A percentile compares a stretch with the other conserved stretches of the same genome.
phyloP scores from a whole-genome alignment of 2,113 vertebrate species.

The Pantherophis guttatus region DNA sequence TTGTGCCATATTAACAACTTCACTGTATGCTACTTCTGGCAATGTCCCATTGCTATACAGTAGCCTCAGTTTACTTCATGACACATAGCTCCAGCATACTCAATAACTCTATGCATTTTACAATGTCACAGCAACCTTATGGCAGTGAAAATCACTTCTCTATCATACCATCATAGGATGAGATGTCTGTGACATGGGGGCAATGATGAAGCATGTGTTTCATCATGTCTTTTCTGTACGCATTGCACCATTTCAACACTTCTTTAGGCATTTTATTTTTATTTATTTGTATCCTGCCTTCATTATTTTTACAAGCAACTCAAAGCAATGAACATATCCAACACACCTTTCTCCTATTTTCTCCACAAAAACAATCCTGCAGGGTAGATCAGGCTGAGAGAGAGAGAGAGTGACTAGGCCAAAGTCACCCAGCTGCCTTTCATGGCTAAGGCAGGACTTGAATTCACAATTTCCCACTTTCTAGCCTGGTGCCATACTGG shows the following conservation, averaged over 20 bases:
- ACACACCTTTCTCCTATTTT: neutral
- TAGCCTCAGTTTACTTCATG: neutral
- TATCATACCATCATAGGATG: neutral
- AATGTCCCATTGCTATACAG: neutral
- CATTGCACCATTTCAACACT: neutral
- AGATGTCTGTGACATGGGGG: neutral
- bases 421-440: neutral
- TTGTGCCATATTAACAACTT: neutral
- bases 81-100: neutral
- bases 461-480: neutral
- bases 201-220: neutral
- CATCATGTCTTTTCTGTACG: neutral
- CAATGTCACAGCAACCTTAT: neutral
- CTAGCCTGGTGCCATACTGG: neutral
- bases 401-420: neutral
- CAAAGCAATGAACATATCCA: neutral
- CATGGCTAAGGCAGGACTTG: neutral
- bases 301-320: neutral
- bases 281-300: neutral
- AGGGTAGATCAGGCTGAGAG: neutral
- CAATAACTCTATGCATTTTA: neutral
- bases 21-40: neutral
- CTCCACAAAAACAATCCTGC: neutral
- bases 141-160: neutral
- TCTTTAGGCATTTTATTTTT: neutral